phyloP scores from a whole-genome alignment of 2,113 vertebrate species.

The Dicentrarchus labrax region DNA sequence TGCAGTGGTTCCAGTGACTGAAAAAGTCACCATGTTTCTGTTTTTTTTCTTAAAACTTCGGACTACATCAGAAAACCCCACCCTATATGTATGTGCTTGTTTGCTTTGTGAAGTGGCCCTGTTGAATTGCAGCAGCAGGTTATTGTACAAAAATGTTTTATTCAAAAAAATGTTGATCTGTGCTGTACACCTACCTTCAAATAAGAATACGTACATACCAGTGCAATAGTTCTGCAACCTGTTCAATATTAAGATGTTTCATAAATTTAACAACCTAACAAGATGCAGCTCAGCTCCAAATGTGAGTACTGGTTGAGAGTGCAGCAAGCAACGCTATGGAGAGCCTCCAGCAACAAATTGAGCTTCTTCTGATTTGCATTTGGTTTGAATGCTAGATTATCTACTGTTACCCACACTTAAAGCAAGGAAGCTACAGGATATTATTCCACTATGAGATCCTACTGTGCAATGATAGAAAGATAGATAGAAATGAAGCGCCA shows the following conservation, averaged over 20 bases:
- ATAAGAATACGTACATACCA: not conserved
- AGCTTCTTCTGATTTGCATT: conserved; percentile 65
- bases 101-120: not conserved
- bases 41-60: not conserved
- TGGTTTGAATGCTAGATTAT: conserved; percentile 44
- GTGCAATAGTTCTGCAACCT: conserved; percentile 7
- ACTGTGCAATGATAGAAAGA: not conserved
- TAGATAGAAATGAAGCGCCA: no score
- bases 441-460: not conserved
- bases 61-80: not conserved
- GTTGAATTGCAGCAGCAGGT: conserved; percentile 9
- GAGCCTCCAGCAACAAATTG: conserved; percentile 56
- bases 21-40: not conserved
- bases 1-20: not conserved
- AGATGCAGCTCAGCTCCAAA: conserved; percentile 22
- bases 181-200: conserved; percentile 3
- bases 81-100: not conserved
- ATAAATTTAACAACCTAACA: conserved; percentile 39
- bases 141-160: conserved; percentile 9
- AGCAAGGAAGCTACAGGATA: not conserved
- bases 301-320: conserved; percentile 28
- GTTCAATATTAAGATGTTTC: conserved; percentile 34
- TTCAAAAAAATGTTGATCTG: not conserved
- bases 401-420: not conserved
- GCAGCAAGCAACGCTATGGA: conserved; percentile 39